Base-by-base conservation (phyloP, 2,888 invertebrate species). In the Rotaria socialis region DNA sequence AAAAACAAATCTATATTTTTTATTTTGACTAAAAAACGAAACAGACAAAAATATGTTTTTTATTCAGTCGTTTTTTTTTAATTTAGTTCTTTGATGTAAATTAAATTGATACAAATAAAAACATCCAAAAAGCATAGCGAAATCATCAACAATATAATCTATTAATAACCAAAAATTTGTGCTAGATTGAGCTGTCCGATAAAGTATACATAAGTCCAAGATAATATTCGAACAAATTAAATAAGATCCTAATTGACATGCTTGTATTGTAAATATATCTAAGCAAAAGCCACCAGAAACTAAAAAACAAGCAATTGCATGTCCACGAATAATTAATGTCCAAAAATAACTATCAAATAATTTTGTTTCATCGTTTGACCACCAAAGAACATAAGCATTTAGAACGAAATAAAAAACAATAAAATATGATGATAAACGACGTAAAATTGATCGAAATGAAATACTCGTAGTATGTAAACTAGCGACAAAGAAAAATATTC, bases 21-120 rank as follows among this genome's bases (percentile, higher is more conserved):
- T 8, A 0, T 75, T 75, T 35, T 19, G 41, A 19, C 22, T 47
- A 75, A 5, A 75, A 75, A 41, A 74, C 2, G 35, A 35, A 35
- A 35, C 35, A 35, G 35, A 35, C 35, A 35, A 35, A 35, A 35
- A 35, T 35, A 35, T 35, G 35, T 35, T 35, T 35, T 35, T 2
- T 35, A 35, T 35, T 35, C 35, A 35, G 35, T 35, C 35, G 11
- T 14, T 67, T 67, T 50, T 67, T 27, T 80, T 80, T 47, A 47
- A 47, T 47, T 80, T 80, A 24, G 11, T 41, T 27, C 47, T 22
- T 47, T 80, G 7, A 80, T 43, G 10, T 43, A 41, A 22, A 47
- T 80, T 24, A 80, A 80, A 80, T n/a, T 80, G 75, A 80, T 80
- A 80, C 8, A 80, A 80, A 80, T 80, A 80, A 47, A 80, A 80